Evolutionary conservation across 2,888 invertebrate species (phyloP), one percentile per base, ranked within the genome.

Genomic region (Drosophila subquinaria): DNA sequence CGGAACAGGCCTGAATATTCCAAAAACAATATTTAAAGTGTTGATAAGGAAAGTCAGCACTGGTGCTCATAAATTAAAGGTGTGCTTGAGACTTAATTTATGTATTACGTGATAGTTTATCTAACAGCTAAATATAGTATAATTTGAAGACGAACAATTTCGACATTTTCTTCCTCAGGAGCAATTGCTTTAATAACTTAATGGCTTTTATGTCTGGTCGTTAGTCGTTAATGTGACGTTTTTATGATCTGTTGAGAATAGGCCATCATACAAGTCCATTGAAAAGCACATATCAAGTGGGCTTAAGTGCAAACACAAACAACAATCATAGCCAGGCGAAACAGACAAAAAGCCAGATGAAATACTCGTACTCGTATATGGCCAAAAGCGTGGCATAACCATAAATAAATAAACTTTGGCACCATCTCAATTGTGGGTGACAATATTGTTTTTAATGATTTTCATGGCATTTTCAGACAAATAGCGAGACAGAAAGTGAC

Each of bases 391-490:
- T 35, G 11, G 27, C 40, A 48, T 36, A 38, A 81, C 75, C 73
- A 71, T 73, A 80, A 80, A 86, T 83, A 81, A 88, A 86, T 69
- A 73, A 77, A 69, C 65, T 67, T 59, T 53, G 71, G 59, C 69
- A 69, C 71, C 69, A 80, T 65, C 87, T 75, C 78, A 80, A 86
- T 86, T 73, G 83, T 61, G 71, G 71, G 64, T 65, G 78, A 73
- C 83, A 86, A 82, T 88, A 88, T 84, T 84, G 83, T 86, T 82
- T 73, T 86, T 83, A 88, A 84, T 88, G 83, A 88, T 82, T 83
- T 76, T 74, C 74, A 73, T 69, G 69, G 70, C 62, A 27, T 66
- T 69, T 63, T 56, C 67, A 51, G 42, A 61, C 56, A 64, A 63
- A 40, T 13, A 35, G 3, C 20, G 10, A 50, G 64, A 27, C 57